Evolutionary conservation across 1,140 invertebrate species (phyloP).

Genomic region (Ips nitidus): DNA sequence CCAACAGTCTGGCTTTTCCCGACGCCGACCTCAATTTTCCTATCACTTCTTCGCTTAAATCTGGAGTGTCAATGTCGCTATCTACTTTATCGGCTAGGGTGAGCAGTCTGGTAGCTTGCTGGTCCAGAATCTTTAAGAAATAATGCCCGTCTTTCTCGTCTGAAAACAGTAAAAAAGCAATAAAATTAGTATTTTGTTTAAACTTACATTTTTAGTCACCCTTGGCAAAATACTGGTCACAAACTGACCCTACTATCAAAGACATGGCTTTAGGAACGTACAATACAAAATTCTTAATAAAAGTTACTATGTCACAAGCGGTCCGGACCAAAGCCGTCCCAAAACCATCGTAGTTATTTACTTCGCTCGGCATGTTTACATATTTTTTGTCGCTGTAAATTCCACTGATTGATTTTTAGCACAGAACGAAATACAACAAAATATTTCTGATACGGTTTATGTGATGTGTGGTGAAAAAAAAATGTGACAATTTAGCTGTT

Average conservation of each 20-base stretch:
- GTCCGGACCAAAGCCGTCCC: conserved; percentile 4
- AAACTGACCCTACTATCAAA: conserved; percentile 1
- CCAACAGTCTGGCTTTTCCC: conserved; percentile 86
- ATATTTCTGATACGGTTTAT: too few relatives aligned
- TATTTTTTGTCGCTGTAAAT: conserved; percentile 7
- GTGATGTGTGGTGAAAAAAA: too few relatives aligned
- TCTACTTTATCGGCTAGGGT: conserved; percentile 68
- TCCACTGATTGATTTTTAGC: not conserved
- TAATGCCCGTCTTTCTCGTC: conserved; percentile 69
- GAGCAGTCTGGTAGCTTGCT: conserved; percentile 70
- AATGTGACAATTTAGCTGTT: too few relatives aligned
- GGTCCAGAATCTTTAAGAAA: conserved; percentile 72
- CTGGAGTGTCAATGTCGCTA: conserved; percentile 56
- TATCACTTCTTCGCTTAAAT: conserved; percentile 73
- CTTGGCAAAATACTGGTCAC: conserved; percentile 9
- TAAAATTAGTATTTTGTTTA: not conserved
- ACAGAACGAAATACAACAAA: too few relatives aligned
- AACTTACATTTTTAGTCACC: not conserved
- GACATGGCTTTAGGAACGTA: conserved; percentile 2
- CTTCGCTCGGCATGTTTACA: conserved; percentile 18
- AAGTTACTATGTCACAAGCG: conserved; percentile 5
- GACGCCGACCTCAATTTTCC: conserved; percentile 84
- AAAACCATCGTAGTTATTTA: conserved; percentile 10
- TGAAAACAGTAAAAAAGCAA: conserved; percentile 12
- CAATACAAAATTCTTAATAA: conserved; percentile 13